A percentile compares a stretch with the other conserved stretches of the same genome.
These are phyloP conservation scores for Dicaeum eximium DNA, from an alignment of 2,113 vertebrate species.

Conservation along the genomic window DNA sequence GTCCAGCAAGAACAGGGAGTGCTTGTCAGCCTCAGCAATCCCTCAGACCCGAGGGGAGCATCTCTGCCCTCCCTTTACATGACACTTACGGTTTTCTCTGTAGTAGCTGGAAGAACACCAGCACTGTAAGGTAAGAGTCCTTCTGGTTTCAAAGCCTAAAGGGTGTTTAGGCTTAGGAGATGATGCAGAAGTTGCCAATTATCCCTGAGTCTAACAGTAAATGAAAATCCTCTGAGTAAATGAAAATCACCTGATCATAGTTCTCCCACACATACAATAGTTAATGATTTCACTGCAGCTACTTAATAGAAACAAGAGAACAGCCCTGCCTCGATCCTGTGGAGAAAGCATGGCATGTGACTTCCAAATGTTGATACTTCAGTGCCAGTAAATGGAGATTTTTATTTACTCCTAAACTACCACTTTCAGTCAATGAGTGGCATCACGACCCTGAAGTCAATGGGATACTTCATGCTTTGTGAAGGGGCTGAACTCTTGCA, in stretches of 20 bases:
- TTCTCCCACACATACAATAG: background rate
- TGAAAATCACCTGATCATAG: background rate
- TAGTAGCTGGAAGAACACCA: background rate
- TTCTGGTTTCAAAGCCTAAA: background rate
- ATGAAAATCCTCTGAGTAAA: background rate
- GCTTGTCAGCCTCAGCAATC: background rate
- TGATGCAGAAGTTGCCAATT: background rate
- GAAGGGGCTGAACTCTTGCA: background rate
- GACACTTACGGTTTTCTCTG: background rate
- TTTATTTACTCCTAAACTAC: background rate
- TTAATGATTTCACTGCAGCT: background rate
- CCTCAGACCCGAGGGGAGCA: background rate
- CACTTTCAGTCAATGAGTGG: background rate
- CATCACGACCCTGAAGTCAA: background rate
- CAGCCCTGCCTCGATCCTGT: background rate
- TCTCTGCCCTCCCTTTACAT: background rate
- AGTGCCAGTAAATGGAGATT: background rate
- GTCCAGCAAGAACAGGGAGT: background rate
- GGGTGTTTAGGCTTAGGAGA: background rate
- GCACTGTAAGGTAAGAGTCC: background rate
- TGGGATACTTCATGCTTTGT: background rate
- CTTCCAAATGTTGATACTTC: background rate
- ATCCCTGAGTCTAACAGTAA: conserved; percentile 30
- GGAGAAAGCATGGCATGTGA: background rate
- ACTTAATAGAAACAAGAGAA: background rate